Conservation (phyloP, 2,888 invertebrate species). For the Macrosoma leucophasiata region DNA sequence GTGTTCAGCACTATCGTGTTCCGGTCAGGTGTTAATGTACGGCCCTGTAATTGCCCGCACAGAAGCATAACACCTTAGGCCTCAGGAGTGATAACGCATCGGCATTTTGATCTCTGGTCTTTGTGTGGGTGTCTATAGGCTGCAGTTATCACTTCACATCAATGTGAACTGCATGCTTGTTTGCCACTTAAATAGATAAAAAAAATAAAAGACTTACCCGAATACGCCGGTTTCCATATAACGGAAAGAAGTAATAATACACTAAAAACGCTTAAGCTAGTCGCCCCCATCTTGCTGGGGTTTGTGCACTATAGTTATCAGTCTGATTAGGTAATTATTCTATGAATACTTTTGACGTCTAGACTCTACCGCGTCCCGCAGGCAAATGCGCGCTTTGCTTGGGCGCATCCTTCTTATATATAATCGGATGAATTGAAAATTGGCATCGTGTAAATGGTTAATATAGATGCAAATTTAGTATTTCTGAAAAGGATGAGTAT, state of each 20-base stretch:
- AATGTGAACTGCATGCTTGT: no score
- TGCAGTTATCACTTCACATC: no score
- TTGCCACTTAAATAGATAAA: no score
- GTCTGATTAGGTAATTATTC: slow-evolving; percentile 46
- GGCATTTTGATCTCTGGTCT: no score
- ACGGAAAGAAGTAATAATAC: slow-evolving; percentile 57
- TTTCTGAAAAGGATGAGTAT: no score
- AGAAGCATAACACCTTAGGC: no score
- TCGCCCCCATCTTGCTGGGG: slow-evolving; percentile 62
- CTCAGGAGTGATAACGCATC: no score
- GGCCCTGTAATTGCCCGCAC: no score
- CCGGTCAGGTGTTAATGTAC: no score
- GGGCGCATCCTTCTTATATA: slow-evolving; percentile 43
- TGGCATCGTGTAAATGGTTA: background rate
- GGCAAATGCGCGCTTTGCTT: slow-evolving; percentile 50
- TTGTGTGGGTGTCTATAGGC: no score
- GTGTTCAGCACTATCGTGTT: no score
- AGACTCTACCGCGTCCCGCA: slow-evolving; percentile 44
- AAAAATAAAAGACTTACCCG: slow-evolving; percentile 46
- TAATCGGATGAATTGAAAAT: slow-evolving; percentile 27
- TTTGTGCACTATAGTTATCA: slow-evolving; percentile 43
- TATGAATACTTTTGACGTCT: slow-evolving; percentile 49
- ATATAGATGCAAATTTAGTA: background rate
- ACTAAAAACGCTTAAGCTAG: slow-evolving; percentile 53
- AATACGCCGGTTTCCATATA: slow-evolving; percentile 59